Base-by-base conservation (phyloP, 2,888 invertebrate species). In the Quadroppia sp. region DNA sequence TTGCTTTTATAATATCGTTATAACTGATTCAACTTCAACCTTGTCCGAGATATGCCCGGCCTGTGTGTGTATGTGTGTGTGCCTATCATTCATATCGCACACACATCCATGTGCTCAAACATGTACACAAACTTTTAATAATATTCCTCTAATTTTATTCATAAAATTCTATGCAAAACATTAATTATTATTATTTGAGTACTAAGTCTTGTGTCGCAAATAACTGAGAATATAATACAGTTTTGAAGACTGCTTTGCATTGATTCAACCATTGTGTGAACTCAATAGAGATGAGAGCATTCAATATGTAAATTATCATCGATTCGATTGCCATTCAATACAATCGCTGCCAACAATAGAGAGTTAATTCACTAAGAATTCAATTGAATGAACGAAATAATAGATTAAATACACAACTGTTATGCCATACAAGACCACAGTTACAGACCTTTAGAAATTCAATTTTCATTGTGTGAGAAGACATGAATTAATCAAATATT, bases 1-100 rank as follows among this genome's bases (percentile, higher is more conserved):
- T 69, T 20, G 7, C 15, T 25, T 67, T 67, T 30, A 59, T 28
- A 28, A 56, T 25, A 28, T 28, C 20, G 7, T 64, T 36, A 42
- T 69, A 69, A 28, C 69, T 42, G 69, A 69, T 45, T 69, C 69
- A 42, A 45, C 69, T 69, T 69, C 69, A 69, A 45, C 69, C 69
- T 69, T 69, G 69, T 69, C 69, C 69, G 69, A 69, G 17, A 69
- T 69, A 69, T 69, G 4, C 69, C 64, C 17, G 32, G 17, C 6
- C 50, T 23, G 11, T 2, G 9, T 23, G 13, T 48, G 48, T 20
- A 48, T 48, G 40, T 40, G 20, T 48, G 20, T 20, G 20, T 48
- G 48, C 20, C 40, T 40, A 40, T 45, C 13, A 45, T 20, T n/a
- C n/a, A n/a, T n/a, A n/a, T n/a, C 36, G 9, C 36, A 36, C 36